Evolutionary conservation across 2,113 vertebrate genomes (phyloP).

Genomic region (Rhynchomys soricoides): DNA sequence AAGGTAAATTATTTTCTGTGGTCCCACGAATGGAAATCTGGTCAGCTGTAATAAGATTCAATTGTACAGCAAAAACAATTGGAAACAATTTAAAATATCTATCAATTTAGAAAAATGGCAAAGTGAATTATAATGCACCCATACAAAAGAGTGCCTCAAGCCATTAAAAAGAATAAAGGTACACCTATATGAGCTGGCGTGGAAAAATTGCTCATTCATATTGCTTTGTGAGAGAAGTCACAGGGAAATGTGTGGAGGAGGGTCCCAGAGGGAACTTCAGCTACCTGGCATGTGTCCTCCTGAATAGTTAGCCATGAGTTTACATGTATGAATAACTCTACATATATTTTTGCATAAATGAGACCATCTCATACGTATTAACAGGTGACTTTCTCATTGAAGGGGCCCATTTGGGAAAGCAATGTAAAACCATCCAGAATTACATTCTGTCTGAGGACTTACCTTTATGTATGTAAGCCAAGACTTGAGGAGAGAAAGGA

Average conservation of each 20-base stretch:
- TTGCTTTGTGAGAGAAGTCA: constrained; percentile 42
- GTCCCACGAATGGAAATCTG: constrained; percentile 63
- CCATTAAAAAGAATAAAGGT: constrained; percentile 67
- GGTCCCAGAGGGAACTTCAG: neutral
- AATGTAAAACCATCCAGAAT: constrained; percentile 5
- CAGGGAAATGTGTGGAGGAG: neutral
- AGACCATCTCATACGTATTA: neutral
- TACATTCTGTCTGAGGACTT: neutral
- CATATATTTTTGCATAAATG: constrained; percentile 3
- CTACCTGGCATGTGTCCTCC: neutral
- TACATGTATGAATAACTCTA: neutral
- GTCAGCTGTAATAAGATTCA: constrained; percentile 63
- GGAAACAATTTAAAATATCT: constrained; percentile 69
- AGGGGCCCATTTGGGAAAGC: constrained; percentile 34
- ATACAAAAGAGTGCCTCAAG: constrained; percentile 53
- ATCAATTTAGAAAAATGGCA: constrained; percentile 63
- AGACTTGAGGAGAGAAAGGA: neutral
- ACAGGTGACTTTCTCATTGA: neutral
- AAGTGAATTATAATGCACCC: constrained; percentile 43
- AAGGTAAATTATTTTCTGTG: constrained; percentile 65
- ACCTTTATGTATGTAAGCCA: constrained; percentile 28
- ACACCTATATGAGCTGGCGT: neutral
- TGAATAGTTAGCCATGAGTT: neutral
- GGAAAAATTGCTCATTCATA: neutral
- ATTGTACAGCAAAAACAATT: constrained; percentile 68